These are phyloP conservation scores for Parnassius glacialis DNA, from an alignment of 2,888 invertebrate species.

Conservation along the genomic window DNA sequence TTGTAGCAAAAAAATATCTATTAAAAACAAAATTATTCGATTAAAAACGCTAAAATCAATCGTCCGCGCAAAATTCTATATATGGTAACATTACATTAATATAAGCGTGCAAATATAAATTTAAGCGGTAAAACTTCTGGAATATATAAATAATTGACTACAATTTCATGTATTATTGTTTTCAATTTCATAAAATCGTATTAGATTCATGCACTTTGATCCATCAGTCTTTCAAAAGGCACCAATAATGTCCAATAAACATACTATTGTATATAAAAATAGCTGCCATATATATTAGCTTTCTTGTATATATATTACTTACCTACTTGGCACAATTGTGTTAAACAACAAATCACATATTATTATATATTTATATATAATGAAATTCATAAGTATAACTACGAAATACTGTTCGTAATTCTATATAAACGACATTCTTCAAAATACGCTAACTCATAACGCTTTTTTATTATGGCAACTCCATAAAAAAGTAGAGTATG, in stretches of 20 bases:
- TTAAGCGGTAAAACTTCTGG: slow-evolving; percentile 6
- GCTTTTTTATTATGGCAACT: slow-evolving; percentile 17
- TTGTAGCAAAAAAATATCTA: slow-evolving; percentile 4
- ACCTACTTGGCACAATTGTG: slow-evolving; percentile 20
- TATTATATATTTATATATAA: slow-evolving; percentile 7
- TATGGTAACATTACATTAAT: slow-evolving; percentile 45
- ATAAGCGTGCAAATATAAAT: slow-evolving; percentile 35
- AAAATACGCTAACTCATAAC: slow-evolving; percentile 3
- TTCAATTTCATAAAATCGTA: slow-evolving; percentile 15
- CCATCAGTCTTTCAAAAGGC: slow-evolving; percentile 66
- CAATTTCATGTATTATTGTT: slow-evolving; percentile 16
- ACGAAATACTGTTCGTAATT: slow-evolving; percentile 17
- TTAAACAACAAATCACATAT: slow-evolving; percentile 21
- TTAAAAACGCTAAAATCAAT: slow-evolving; percentile 33
- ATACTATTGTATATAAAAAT: slow-evolving; percentile 36
- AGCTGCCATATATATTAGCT: slow-evolving; percentile 23
- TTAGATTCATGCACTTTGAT: slow-evolving; percentile 22
- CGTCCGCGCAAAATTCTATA: slow-evolving; percentile 17
- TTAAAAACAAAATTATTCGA: slow-evolving; percentile 33
- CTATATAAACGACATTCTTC: neutral
- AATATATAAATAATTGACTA: slow-evolving; percentile 20
- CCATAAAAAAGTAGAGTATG: neutral
- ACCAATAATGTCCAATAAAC: slow-evolving; percentile 51
- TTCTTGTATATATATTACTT: slow-evolving; percentile 18
- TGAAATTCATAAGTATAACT: slow-evolving; percentile 9